phyloP scores from a whole-genome alignment of 2,797 vertebrate species.

The Neostethus bicornis region DNA sequence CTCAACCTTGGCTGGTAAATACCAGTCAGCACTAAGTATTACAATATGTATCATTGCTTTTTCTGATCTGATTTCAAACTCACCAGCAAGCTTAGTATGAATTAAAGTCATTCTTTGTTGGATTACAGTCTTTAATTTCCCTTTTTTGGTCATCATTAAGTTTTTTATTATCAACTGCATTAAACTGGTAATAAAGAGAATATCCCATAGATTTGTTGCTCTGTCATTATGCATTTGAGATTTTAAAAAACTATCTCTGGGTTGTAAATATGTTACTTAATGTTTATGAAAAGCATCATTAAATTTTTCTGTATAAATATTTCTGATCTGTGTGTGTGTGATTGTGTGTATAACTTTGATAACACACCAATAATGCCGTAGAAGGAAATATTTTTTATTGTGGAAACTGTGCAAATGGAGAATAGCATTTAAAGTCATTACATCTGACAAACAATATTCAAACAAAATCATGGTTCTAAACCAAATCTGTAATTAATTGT shows the following conservation, averaged over 20 bases:
- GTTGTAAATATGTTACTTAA: slow-evolving; percentile 57
- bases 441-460: not conserved
- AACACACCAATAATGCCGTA: not conserved
- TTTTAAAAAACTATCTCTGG: slow-evolving; percentile 4
- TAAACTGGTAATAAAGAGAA: slow-evolving; percentile 6
- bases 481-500: not conserved
- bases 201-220: slow-evolving; percentile 20
- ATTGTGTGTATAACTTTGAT: slow-evolving; percentile 3
- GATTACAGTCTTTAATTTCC: slow-evolving; percentile 17
- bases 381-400: slow-evolving; percentile 42
- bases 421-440: slow-evolving; percentile 12
- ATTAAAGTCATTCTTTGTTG: slow-evolving; percentile 30
- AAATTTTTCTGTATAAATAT: slow-evolving; percentile 18
- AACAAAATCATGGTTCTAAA: slow-evolving; percentile 15
- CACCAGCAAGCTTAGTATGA: slow-evolving; percentile 19
- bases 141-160: slow-evolving; percentile 20
- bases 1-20: slow-evolving; percentile 22
- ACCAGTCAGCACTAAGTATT: slow-evolving; percentile 21
- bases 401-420: slow-evolving; percentile 22
- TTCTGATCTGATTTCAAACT: slow-evolving; percentile 19
- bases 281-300: slow-evolving; percentile 35
- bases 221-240: slow-evolving; percentile 27
- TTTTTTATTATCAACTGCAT: slow-evolving; percentile 16
- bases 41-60: slow-evolving; percentile 13
- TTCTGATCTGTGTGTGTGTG: not conserved